Evolutionary conservation across 2,888 invertebrate species (phyloP).

Genomic region (Cataglyphis rosenhaueri): DNA sequence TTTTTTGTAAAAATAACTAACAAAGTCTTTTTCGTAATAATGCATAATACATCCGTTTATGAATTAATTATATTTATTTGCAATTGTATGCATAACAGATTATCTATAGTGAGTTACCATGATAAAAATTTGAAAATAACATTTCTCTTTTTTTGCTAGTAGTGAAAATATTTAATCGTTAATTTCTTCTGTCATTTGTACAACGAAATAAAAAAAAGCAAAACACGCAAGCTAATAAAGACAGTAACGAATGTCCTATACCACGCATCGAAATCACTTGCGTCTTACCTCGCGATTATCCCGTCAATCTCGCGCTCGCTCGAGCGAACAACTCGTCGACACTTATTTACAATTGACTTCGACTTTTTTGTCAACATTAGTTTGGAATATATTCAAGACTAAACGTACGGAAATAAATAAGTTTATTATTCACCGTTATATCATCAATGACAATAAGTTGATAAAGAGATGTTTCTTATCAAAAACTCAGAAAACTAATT

Average conservation of each 20-base stretch:
- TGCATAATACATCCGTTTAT: neutral
- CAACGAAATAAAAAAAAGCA: constrained; percentile 4
- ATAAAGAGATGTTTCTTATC: neutral
- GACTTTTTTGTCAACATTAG: constrained; percentile 6
- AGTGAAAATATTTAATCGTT: constrained; percentile 36
- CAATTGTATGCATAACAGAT: neutral
- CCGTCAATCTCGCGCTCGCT: constrained; percentile 44
- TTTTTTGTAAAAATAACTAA: neutral
- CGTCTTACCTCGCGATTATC: constrained; percentile 48
- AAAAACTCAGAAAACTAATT: neutral
- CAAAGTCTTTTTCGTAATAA: neutral
- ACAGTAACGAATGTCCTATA: constrained; percentile 43
- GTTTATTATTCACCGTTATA: constrained; percentile 13
- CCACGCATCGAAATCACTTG: constrained; percentile 53
- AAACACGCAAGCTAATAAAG: constrained; percentile 36
- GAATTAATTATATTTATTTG: constrained; percentile 4
- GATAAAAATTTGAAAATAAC: constrained; percentile 13
- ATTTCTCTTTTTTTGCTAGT: constrained; percentile 1
- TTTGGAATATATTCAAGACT: constrained; percentile 20
- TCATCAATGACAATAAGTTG: neutral
- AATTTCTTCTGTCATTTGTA: constrained; percentile 21
- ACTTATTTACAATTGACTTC: constrained; percentile 15
- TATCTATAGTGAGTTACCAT: neutral
- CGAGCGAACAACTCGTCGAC: constrained; percentile 36
- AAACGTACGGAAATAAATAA: constrained; percentile 1